Evolutionary conservation across 2,888 invertebrate genomes (phyloP).

Genomic region (Poecilus cupreus): DNA sequence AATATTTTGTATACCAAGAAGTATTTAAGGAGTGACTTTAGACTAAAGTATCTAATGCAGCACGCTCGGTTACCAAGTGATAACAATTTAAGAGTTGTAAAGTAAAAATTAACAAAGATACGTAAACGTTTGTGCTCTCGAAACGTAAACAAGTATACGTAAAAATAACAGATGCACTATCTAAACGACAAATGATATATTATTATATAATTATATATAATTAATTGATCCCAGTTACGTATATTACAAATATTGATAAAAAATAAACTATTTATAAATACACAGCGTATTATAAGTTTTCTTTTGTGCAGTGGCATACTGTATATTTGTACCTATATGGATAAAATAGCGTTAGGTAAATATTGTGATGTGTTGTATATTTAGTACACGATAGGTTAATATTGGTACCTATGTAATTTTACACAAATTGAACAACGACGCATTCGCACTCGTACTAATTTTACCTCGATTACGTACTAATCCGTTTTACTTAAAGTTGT

Average conservation of each 20-base stretch:
- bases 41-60: slow-evolving; percentile 44
- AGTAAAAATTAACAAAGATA: slow-evolving; percentile 57
- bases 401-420: slow-evolving; percentile 56
- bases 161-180: slow-evolving; percentile 50
- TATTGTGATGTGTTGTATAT: slow-evolving; percentile 74
- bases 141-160: slow-evolving; percentile 57
- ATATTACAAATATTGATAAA: slow-evolving; percentile 53
- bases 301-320: slow-evolving; percentile 67
- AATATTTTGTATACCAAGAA: slow-evolving; percentile 60
- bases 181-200: slow-evolving; percentile 52
- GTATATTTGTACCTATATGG: slow-evolving; percentile 74
- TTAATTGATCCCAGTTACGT: slow-evolving; percentile 48
- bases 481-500: neutral
- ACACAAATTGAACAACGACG: slow-evolving; percentile 47
- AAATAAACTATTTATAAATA: slow-evolving; percentile 58
- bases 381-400: slow-evolving; percentile 67
- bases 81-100: slow-evolving; percentile 49
- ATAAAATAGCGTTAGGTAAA: slow-evolving; percentile 72
- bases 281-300: slow-evolving; percentile 55
- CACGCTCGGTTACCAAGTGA: slow-evolving; percentile 58
- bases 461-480: too few species aligned
- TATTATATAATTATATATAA: slow-evolving; percentile 54
- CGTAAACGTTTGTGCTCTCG: slow-evolving; percentile 59
- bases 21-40: slow-evolving; percentile 57
- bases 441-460: slow-evolving; percentile 40